Base-by-base conservation (phyloP, 2,888 invertebrate genomes). In the Nymphalis urticae region DNA sequence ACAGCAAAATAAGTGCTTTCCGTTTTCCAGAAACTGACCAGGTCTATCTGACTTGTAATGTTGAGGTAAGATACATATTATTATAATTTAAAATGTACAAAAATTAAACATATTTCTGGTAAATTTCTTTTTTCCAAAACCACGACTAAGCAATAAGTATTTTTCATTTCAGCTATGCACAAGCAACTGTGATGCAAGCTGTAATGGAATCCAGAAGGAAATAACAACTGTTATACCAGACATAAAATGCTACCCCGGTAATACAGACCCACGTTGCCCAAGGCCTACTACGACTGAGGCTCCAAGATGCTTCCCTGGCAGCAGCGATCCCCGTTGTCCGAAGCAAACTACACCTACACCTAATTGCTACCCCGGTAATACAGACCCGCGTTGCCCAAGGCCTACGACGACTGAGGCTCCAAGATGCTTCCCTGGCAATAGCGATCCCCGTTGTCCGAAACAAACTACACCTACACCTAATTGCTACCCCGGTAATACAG, bases 1-100 rank as follows among this genome's bases (percentile, higher is more conserved):
- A 95, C 80, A 95, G 95, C 75, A 95, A 94, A 83, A 93, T 96
- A 13, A 95, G 94, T 75, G 95, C 96, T 0, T 96, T 96, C 86
- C 94, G 95, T 73, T 96, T 96, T 80, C 96, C 96, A 0, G 96
- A 96, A 72, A 94, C 94, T 27, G 94, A 95, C 73, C 95, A 95
- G 86, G 95, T 96, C 0, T 96, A 94, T 77, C 84, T 96, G 2
- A 95, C 95, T 17, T 96, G 96, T 83, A 96, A 96, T 77, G 95
- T 96, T 72, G 95, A 96, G 93, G 95, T 95, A 87, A 73, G 68
- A 48, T 16, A 16, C 19, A 19, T 19, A 19, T 17, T 19, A 19
- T 21, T 21, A 32, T 51, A 32, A 24, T 54, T 24, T 27, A 1
- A 7, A 54, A 13, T 24, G 3, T 4, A 51, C 19, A 8, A 19